These are phyloP conservation scores for Eupithecia insigniata DNA, from an alignment of 2,888 invertebrate species.

Conservation along the genomic window DNA sequence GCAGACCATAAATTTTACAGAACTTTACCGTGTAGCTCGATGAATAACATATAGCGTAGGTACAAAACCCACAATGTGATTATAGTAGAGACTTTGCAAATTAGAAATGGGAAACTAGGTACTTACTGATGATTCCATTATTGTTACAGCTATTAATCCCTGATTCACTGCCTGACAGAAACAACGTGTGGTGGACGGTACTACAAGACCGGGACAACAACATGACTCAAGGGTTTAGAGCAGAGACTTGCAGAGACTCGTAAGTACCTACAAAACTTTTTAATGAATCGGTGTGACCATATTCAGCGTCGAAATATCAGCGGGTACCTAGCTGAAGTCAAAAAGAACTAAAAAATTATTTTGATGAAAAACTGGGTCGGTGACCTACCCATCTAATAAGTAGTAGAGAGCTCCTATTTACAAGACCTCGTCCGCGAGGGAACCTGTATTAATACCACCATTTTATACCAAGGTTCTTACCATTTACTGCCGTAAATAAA, in stretches of 20 bases:
- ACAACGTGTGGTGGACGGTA: conserved; percentile 88
- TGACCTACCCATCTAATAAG: too few species aligned
- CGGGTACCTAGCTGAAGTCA: background rate
- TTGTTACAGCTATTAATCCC: conserved; percentile 84
- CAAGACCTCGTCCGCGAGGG: too few species aligned
- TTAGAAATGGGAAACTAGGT: too few species aligned
- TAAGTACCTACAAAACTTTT: background rate
- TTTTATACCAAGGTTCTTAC: too few species aligned
- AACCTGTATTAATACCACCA: too few species aligned
- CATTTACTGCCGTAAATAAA: too few species aligned
- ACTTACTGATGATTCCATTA: background rate
- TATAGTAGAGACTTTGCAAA: too few species aligned
- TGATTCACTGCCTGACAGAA: conserved; percentile 83
- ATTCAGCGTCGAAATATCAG: background rate
- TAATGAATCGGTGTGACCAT: background rate
- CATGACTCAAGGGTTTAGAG: conserved; percentile 87
- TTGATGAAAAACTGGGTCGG: background rate
- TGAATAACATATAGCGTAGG: too few species aligned
- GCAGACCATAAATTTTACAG: too few species aligned
- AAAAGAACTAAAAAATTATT: background rate
- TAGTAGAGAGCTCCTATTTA: too few species aligned
- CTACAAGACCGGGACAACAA: conserved; percentile 76
- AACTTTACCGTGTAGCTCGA: too few species aligned
- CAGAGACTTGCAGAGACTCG: conserved; percentile 86
- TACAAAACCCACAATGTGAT: too few species aligned